phyloP scores from a whole-genome alignment of 2,113 vertebrate species.

The Paramisgurnus dabryanus region DNA sequence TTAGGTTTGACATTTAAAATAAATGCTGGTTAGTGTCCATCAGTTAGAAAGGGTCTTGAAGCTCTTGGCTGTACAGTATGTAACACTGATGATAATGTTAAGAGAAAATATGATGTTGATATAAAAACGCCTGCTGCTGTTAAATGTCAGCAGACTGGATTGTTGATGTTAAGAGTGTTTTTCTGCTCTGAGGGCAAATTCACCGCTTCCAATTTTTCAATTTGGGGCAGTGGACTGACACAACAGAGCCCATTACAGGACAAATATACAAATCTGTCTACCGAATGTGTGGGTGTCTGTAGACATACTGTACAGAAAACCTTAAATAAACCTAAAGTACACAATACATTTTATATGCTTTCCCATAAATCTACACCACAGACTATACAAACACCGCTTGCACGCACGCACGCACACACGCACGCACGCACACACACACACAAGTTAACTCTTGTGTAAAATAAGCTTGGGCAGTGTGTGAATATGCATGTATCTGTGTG shows the following conservation, averaged over 20 bases:
- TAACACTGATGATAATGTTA: constrained; percentile 8
- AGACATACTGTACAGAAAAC: too few species aligned
- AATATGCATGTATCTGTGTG: constrained; percentile 7
- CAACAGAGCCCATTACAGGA: not conserved
- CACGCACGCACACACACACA: too few species aligned
- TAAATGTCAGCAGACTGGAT: constrained; percentile 3
- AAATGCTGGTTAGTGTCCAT: too few species aligned
- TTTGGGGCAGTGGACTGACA: constrained; percentile 6
- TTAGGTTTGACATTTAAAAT: too few species aligned
- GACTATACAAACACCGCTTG: too few species aligned
- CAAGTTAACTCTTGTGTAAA: not conserved
- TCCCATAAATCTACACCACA: too few species aligned
- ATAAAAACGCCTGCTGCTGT: not conserved
- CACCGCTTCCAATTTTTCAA: constrained; percentile 15
- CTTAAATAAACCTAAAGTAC: too few species aligned
- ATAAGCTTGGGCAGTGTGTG: not conserved
- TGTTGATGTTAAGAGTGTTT: constrained; percentile 7
- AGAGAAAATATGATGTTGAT: constrained; percentile 24
- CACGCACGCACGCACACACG: too few species aligned
- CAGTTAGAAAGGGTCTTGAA: not conserved
- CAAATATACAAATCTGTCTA: not conserved
- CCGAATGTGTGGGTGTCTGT: not conserved
- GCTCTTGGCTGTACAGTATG: too few species aligned
- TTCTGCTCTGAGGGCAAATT: constrained; percentile 5
- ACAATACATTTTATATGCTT: too few species aligned